phyloP scores from a whole-genome alignment of 2,797 vertebrate species.

The Xyrichtys novacula region DNA sequence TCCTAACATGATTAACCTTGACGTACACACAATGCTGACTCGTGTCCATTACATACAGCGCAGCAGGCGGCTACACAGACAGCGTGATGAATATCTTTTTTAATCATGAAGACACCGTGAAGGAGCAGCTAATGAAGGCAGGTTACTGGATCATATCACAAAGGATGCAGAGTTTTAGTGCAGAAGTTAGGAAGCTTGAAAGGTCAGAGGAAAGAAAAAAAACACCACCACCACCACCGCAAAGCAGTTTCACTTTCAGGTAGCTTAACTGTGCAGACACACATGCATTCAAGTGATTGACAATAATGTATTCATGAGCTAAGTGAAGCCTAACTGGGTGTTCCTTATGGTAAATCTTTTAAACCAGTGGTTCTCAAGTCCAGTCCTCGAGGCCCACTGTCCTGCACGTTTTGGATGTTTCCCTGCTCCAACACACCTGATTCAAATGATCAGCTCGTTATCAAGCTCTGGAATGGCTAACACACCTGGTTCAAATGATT shows the following conservation, averaged over 20 bases:
- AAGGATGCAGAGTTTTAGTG: slow-evolving; percentile 27
- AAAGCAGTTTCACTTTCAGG: slow-evolving; percentile 28
- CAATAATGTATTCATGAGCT: background rate
- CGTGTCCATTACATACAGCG: slow-evolving; percentile 35
- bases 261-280: background rate
- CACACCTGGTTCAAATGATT: too few relatives aligned
- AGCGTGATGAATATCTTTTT: background rate
- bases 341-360: too few relatives aligned
- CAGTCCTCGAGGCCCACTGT: too few relatives aligned
- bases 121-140: slow-evolving; percentile 24
- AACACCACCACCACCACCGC: slow-evolving; percentile 27
- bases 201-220: background rate
- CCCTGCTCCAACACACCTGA: too few relatives aligned
- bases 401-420: too few relatives aligned
- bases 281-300: background rate
- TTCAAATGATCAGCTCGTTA: too few relatives aligned
- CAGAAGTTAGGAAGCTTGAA: slow-evolving; percentile 11
- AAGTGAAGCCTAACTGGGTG: background rate
- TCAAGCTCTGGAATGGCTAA: too few relatives aligned
- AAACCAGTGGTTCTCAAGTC: too few relatives aligned
- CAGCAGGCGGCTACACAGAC: slow-evolving; percentile 7
- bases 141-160: slow-evolving; percentile 31
- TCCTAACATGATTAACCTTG: slow-evolving; percentile 66
- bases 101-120: slow-evolving; percentile 23
- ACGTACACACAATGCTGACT: slow-evolving; percentile 59